Conservation (phyloP, 2,888 invertebrate species). For the Meteorus cinctellus region DNA sequence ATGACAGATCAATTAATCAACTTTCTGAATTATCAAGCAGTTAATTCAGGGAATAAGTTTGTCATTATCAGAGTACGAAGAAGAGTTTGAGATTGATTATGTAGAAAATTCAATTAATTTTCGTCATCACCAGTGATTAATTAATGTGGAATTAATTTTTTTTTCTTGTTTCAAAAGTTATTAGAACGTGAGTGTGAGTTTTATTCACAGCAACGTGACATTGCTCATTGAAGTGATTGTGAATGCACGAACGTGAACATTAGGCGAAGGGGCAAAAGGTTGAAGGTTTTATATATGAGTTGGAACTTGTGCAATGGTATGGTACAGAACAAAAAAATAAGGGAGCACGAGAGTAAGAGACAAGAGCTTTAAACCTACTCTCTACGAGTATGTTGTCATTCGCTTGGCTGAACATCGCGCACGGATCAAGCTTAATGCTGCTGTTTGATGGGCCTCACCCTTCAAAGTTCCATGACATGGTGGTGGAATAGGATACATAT, state of each 20-base stretch:
- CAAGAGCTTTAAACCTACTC: constrained; percentile 64
- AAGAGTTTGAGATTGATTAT: too few species aligned
- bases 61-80: constrained; percentile 3
- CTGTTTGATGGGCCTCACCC: constrained; percentile 68
- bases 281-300: constrained; percentile 45
- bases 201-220: constrained; percentile 27
- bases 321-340: constrained; percentile 13
- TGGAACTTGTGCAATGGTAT: constrained; percentile 11
- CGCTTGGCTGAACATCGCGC: constrained; percentile 72
- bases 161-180: not conserved
- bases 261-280: constrained; percentile 44
- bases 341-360: constrained; percentile 50
- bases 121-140: constrained; percentile 17
- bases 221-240: constrained; percentile 26
- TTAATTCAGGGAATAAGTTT: not conserved
- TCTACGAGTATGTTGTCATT: constrained; percentile 72
- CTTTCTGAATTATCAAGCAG: not conserved
- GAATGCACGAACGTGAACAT: not conserved
- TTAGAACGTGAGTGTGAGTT: constrained; percentile 4
- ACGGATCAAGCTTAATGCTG: constrained; percentile 72
- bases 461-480: constrained; percentile 42
- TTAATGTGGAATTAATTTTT: constrained; percentile 29
- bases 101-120: not conserved
- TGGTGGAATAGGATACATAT: constrained; percentile 31
- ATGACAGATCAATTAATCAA: not conserved